A percentile compares a stretch with the other conserved stretches of the same genome.
Conservation (phyloP, 2,797 vertebrate species). For the Coregonus ussuriensis region DNA sequence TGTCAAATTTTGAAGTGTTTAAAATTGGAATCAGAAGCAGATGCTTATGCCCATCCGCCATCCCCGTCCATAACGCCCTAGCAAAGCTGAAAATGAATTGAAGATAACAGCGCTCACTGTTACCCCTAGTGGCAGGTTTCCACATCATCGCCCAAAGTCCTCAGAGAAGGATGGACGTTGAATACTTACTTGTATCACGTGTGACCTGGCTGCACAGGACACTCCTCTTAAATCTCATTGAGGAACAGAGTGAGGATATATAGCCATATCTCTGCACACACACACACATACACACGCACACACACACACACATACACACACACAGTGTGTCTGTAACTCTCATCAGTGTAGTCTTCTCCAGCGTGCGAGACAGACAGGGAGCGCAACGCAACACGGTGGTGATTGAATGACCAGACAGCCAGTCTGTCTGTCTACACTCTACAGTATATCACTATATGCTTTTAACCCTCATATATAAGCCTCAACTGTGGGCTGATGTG, state of each 20-base stretch:
- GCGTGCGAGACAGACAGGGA: conserved; percentile 22
- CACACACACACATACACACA: conserved; percentile 11
- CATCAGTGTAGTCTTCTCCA: conserved; percentile 33
- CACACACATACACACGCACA: background rate
- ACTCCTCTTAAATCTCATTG: background rate
- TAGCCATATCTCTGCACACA: conserved; percentile 3
- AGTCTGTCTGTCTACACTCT: background rate
- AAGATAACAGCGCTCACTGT: too few species aligned
- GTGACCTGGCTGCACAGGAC: background rate
- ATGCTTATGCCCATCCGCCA: too few species aligned
- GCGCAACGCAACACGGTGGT: conserved; percentile 12
- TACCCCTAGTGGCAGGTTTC: too few species aligned
- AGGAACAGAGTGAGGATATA: conserved; percentile 23
- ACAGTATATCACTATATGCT: too few species aligned
- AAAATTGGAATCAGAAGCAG: too few species aligned
- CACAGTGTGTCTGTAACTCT: background rate
- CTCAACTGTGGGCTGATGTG: background rate
- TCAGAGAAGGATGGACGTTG: too few species aligned
- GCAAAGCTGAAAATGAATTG: too few species aligned
- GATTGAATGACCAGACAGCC: conserved; percentile 41
- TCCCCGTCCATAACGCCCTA: too few species aligned
- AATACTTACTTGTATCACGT: too few species aligned
- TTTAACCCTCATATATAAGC: background rate
- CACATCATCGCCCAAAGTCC: too few species aligned
- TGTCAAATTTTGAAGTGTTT: too few species aligned